Conservation (phyloP, 2,113 vertebrate species). For the Aplodontia rufa region DNA sequence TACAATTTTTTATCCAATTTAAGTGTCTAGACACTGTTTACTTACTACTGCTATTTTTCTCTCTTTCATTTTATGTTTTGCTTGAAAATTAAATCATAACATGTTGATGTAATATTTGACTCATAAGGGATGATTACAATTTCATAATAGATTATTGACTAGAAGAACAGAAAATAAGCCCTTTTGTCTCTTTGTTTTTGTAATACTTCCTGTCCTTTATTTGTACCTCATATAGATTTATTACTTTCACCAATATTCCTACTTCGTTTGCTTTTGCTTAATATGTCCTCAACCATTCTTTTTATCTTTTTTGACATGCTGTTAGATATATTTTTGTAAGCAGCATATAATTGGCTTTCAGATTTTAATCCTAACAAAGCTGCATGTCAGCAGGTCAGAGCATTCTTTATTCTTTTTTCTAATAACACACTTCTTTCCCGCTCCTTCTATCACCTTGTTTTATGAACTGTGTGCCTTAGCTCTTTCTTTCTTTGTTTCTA, state of each 20-base stretch:
- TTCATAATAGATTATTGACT: background rate
- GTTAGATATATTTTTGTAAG: background rate
- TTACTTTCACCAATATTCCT: background rate
- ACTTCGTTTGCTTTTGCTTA: background rate
- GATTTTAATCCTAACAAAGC: background rate
- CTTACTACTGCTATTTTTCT: background rate
- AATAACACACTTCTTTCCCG: background rate
- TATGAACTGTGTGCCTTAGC: background rate
- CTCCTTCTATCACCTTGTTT: background rate
- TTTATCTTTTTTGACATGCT: background rate
- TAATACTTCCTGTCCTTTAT: background rate
- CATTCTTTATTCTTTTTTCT: background rate
- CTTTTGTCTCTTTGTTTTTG: background rate
- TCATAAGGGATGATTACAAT: background rate
- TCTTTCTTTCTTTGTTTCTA: background rate
- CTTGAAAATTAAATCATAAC: background rate
- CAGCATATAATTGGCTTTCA: background rate
- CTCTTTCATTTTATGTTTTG: background rate
- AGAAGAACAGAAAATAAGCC: background rate
- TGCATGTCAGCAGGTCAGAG: background rate
- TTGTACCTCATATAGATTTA: background rate
- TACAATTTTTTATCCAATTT: background rate
- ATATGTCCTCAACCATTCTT: background rate
- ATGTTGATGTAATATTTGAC: background rate
- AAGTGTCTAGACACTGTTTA: no score